phyloP scores from a whole-genome alignment of 1,140 invertebrate genomes.

The Bombus huntii region DNA sequence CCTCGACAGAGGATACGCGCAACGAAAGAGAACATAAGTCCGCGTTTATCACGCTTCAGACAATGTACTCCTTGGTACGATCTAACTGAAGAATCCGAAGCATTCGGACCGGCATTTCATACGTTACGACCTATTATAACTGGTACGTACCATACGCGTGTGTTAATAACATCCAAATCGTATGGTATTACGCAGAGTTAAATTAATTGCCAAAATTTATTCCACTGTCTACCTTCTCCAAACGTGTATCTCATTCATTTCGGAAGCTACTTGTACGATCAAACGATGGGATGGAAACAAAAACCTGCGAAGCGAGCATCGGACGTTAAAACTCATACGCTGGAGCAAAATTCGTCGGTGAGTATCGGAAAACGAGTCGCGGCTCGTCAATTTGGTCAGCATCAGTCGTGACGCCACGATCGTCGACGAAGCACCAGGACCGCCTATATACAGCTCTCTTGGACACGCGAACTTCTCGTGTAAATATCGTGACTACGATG shows the following conservation, averaged over 20 bases:
- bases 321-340: background rate
- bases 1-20: background rate
- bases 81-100: too few relatives aligned
- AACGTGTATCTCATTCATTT: background rate
- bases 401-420: background rate
- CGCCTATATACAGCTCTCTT: conserved; percentile 78
- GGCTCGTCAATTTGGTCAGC: background rate
- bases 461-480: conserved; percentile 76
- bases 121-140: too few relatives aligned
- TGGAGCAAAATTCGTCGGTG: background rate
- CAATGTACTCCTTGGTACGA: too few relatives aligned
- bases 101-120: too few relatives aligned
- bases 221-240: background rate
- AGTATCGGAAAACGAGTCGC: background rate
- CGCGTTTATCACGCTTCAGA: background rate
- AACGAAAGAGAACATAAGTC: background rate
- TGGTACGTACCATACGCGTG: too few relatives aligned
- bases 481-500: conserved; percentile 76
- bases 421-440: background rate
- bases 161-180: too few relatives aligned
- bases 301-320: background rate
- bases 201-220: background rate
- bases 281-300: background rate
- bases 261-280: background rate
- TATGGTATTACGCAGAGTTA: background rate